Evolutionary conservation across 2,888 invertebrate species (phyloP).

Genomic region (Parnassius orleans): DNA sequence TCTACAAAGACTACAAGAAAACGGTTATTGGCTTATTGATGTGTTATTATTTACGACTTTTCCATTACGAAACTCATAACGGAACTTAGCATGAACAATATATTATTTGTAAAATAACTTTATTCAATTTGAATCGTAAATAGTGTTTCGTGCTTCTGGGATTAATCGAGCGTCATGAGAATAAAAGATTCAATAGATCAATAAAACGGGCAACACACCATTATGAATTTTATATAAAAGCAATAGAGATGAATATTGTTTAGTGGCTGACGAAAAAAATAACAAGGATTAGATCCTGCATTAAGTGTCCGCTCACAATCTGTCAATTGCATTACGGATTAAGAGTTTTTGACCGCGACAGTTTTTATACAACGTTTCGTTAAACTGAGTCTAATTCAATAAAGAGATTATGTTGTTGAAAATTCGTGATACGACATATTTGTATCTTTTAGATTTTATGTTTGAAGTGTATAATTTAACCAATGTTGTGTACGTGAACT

Average conservation of each 20-base stretch:
- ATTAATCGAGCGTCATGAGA: slow-evolving; percentile 22
- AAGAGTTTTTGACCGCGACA: slow-evolving; percentile 8
- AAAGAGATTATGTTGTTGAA: slow-evolving; percentile 15
- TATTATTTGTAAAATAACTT: slow-evolving; percentile 1
- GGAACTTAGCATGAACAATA: too few relatives aligned
- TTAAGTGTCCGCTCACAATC: slow-evolving; percentile 21
- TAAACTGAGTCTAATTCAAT: slow-evolving; percentile 19
- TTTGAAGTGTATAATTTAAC: too few relatives aligned
- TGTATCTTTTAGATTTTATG: too few relatives aligned
- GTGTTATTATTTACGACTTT: too few relatives aligned
- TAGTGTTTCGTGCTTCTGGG: slow-evolving; percentile 18
- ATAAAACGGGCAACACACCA: background rate
- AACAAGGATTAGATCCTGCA: slow-evolving; percentile 22
- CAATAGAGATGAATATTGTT: background rate
- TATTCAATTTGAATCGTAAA: slow-evolving; percentile 9
- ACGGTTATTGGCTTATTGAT: too few relatives aligned
- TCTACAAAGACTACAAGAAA: too few relatives aligned
- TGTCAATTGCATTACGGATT: slow-evolving; percentile 23
- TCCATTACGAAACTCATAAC: too few relatives aligned
- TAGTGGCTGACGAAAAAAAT: background rate
- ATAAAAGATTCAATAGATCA: slow-evolving; percentile 20
- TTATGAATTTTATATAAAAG: background rate
- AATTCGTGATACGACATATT: background rate
- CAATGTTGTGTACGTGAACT: too few relatives aligned
- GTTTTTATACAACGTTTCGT: slow-evolving; percentile 15